phyloP scores from a whole-genome alignment of 2,888 invertebrate species.

The Anoncus sp. region DNA sequence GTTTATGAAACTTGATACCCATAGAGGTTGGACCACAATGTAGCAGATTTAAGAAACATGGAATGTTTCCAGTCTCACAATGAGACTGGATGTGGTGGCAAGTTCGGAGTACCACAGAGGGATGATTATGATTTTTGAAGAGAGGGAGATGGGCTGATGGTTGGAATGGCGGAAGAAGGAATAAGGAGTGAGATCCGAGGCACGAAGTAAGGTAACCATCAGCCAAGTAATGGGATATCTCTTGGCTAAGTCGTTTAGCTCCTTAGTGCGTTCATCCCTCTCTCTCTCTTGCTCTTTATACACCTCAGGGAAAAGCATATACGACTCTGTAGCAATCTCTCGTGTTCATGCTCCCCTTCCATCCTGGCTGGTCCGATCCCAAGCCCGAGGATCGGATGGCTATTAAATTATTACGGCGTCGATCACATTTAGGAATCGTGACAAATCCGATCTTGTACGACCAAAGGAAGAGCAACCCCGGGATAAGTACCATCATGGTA shows the following conservation, averaged over 20 bases:
- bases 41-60: not conserved
- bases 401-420: slow-evolving; percentile 82
- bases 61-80: too few species aligned
- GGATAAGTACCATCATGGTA: slow-evolving; percentile 19
- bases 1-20: not conserved
- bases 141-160: slow-evolving; percentile 4
- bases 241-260: slow-evolving; percentile 81
- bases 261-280: slow-evolving; percentile 77
- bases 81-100: not conserved
- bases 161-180: too few species aligned
- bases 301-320: slow-evolving; percentile 53
- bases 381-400: slow-evolving; percentile 77
- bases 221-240: slow-evolving; percentile 79
- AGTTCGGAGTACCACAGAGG: not conserved
- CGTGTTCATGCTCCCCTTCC: slow-evolving; percentile 33
- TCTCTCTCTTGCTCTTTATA: slow-evolving; percentile 29
- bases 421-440: slow-evolving; percentile 81
- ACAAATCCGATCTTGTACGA: slow-evolving; percentile 80
- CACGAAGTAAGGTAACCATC: slow-evolving; percentile 52
- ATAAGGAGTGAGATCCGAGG: slow-evolving; percentile 19
- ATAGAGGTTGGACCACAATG: not conserved
- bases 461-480: slow-evolving; percentile 36
- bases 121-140: slow-evolving; percentile 45
- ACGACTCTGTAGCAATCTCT: slow-evolving; percentile 68
- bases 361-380: too few species aligned